A percentile compares a stretch with the other conserved stretches of the same genome.
phyloP scores from a whole-genome alignment of 2,113 vertebrate genomes.

The Calyptomena viridis region DNA sequence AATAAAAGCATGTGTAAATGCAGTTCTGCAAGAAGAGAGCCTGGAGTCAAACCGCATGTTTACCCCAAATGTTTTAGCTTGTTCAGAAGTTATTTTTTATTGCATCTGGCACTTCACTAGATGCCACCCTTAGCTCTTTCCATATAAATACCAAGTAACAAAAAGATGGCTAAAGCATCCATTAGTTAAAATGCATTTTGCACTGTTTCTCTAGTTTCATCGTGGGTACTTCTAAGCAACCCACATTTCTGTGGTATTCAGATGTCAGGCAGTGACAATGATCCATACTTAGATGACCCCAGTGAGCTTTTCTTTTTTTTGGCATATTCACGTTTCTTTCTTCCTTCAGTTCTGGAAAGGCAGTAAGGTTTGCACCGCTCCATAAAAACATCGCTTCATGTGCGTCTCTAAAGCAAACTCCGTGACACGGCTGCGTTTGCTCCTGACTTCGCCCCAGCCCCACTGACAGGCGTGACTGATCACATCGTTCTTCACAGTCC shows the following conservation, averaged over 20 bases:
- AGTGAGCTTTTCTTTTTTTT: neutral
- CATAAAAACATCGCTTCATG: fast-evolving
- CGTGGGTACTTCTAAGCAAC: neutral
- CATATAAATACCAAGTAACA: neutral
- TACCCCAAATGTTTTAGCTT: neutral
- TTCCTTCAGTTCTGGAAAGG: neutral
- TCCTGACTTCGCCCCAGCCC: neutral
- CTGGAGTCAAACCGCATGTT: neutral
- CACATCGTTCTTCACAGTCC: neutral
- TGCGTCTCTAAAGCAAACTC: neutral
- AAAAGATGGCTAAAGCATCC: neutral
- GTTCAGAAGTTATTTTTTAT: neutral
- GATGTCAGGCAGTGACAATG: neutral
- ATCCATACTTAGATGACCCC: neutral
- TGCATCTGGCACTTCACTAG: neutral
- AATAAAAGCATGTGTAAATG: neutral
- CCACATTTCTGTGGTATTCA: neutral
- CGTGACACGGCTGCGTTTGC: fast-evolving
- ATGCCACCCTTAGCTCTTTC: neutral
- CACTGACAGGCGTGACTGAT: constrained; percentile 42
- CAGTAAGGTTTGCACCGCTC: neutral
- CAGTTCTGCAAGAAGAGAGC: neutral
- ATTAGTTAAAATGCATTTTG: neutral
- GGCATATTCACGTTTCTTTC: neutral
- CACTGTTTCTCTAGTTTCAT: neutral